Evolutionary conservation across 2,888 invertebrate species (phyloP), one percentile per base, ranked within the genome.

Genomic region (Odontocolon sp.): DNA sequence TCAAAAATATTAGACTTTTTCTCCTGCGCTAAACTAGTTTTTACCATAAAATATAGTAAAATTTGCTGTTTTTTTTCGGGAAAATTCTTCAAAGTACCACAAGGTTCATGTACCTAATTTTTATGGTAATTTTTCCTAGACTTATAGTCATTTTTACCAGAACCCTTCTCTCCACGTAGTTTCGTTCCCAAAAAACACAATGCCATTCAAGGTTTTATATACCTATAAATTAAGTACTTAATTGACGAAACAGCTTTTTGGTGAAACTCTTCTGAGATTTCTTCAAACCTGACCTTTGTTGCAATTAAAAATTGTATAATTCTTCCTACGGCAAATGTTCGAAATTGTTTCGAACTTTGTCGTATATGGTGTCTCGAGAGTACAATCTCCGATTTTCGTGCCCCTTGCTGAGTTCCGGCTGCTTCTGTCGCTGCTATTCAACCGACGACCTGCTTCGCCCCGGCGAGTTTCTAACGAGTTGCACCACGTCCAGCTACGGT

Each of bases 301-400:
- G 71, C 76, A 70, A 76, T 76, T 76, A 66, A 59, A 66, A 71
- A 64, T 9, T 31, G 63, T 54, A 40, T 23, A 21, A 68, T 21
- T 21, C 31, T 14, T 36, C 40, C 54, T 8, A 18, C 11, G 45
- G 38, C 45, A 45, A 59, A 56, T 33, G 40, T 8, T 38, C 45
- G 54, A 67, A 76, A 67, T 67, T 16, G 67, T 76, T 71, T 66
- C 52, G 50, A 36, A 52, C 61, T 76, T 66, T 61, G 70, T 57
- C 28, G 59, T 52, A 54, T 56, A 31, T 31, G 38, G 54, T 38
- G 40, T 76, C 76, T 18, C 42, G 70, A 61, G 67, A 61, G 56
- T 47, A 76, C 66, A 71, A 76, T 76, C 76, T 71, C 76, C 71
- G 76, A 71, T 76, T 76, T 70, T 76, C 54, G 67, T 70, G 69